Evolutionary conservation across 2,113 vertebrate genomes (phyloP).

Genomic region (Rhipidura dahli): DNA sequence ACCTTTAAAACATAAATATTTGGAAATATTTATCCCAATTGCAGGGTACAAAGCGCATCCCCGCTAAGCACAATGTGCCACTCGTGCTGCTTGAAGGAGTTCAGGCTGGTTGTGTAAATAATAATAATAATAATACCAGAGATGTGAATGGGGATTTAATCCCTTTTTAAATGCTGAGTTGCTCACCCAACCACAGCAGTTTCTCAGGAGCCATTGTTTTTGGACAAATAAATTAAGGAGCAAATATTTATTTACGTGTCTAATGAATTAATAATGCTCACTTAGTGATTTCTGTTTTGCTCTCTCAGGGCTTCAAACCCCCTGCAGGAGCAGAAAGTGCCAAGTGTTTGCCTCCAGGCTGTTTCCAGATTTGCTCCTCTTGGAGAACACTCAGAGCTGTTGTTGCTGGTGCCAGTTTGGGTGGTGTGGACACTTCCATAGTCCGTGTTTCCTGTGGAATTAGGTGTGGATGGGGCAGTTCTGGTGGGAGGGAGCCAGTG

Average conservation of each 20-base stretch:
- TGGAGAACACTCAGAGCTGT: neutral
- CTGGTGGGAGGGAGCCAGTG: neutral
- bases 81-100: neutral
- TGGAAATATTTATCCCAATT: neutral
- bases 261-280: neutral
- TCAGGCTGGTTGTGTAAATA: neutral
- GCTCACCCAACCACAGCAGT: neutral
- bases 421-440: no score
- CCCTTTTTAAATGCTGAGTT: neutral
- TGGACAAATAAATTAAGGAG: neutral
- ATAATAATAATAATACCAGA: neutral
- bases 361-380: neutral
- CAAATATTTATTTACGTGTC: neutral
- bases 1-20: neutral
- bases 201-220: neutral
- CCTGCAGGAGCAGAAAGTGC: neutral
- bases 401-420: neutral
- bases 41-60: neutral
- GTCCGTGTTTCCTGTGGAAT: rapidly evolving
- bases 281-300: neutral
- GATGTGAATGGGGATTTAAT: neutral
- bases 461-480: no score
- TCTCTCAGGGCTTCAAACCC: neutral
- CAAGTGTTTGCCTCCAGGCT: neutral
- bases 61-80: neutral